A percentile compares a stretch with the other conserved stretches of the same genome.
Evolutionary conservation across 2,113 vertebrate genomes (phyloP).

Genomic region (Chaenocephalus aceratus): DNA sequence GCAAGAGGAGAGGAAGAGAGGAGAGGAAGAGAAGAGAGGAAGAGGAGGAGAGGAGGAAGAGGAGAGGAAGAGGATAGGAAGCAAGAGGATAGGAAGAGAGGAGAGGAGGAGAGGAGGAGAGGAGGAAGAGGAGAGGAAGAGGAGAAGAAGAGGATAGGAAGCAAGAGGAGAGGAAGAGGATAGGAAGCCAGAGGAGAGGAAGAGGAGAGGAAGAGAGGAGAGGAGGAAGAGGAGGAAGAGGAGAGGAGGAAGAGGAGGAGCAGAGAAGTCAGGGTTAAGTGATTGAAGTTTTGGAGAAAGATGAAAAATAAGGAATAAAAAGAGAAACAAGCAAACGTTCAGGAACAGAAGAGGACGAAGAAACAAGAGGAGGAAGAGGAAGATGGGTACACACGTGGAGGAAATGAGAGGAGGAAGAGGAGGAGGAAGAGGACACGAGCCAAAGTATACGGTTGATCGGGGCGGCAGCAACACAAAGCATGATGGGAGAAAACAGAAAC

Average conservation of each 20-base stretch:
- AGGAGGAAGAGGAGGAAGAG: too few species aligned
- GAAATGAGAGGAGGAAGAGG: constrained; percentile 79
- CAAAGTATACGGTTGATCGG: constrained; percentile 86
- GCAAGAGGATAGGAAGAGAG: too few species aligned
- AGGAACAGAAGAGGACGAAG: not conserved
- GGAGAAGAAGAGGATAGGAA: too few species aligned
- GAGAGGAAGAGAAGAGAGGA: too few species aligned
- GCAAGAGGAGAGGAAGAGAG: too few species aligned
- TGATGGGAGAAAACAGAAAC: constrained; percentile 76
- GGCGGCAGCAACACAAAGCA: constrained; percentile 82
- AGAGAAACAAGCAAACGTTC: constrained; percentile 20
- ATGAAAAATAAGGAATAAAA: constrained; percentile 57
- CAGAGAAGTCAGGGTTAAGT: constrained; percentile 61
- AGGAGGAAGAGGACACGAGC: constrained; percentile 76
- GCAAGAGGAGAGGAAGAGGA: too few species aligned
- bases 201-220: not conserved
- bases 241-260: constrained; percentile 52
- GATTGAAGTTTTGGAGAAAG: constrained; percentile 47
- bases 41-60: not conserved
- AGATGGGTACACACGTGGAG: constrained; percentile 36
- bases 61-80: too few species aligned
- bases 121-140: too few species aligned
- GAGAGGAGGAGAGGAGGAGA: too few species aligned
- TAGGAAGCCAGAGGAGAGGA: too few species aligned
- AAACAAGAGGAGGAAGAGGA: not conserved